Percentiles rank a stretch among this genome's conserved stretches.
These are phyloP conservation scores for Tauraco hartlaubi DNA, from an alignment of 2,797 vertebrate genomes.

Conservation along the genomic window DNA sequence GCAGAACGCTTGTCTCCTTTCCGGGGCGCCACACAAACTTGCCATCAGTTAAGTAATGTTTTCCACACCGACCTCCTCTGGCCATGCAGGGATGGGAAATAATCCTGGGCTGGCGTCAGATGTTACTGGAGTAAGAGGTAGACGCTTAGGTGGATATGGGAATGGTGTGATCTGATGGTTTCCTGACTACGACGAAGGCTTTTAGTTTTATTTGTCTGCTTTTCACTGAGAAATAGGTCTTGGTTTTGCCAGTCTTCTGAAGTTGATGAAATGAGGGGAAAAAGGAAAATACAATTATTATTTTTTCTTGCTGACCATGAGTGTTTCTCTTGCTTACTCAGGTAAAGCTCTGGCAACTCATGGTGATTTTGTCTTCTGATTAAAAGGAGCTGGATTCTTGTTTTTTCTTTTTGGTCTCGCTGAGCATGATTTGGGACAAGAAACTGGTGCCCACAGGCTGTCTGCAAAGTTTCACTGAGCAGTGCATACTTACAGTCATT, in stretches of 20 bases:
- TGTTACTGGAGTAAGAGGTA: not conserved
- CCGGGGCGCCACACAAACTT: not conserved
- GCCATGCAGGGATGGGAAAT: not conserved
- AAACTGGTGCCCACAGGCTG: constrained; percentile 18
- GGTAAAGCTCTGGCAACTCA: constrained; percentile 43
- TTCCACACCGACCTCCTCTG: not conserved
- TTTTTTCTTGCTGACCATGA: constrained; percentile 56
- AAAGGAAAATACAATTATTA: not conserved
- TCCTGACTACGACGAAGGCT: not conserved
- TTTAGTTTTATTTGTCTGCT: constrained; percentile 39
- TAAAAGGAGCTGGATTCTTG: constrained; percentile 33
- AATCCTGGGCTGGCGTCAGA: not conserved
- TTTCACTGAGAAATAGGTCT: constrained; percentile 35
- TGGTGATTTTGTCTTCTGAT: constrained; percentile 37
- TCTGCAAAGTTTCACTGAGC: constrained; percentile 43
- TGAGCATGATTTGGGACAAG: constrained; percentile 33
- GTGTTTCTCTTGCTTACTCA: constrained; percentile 53
- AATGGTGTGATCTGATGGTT: not conserved
- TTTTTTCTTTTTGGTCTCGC: constrained; percentile 26
- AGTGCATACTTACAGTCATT: not conserved
- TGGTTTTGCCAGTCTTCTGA: constrained; percentile 23
- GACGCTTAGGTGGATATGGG: not conserved
- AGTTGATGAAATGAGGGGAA: constrained; percentile 42
- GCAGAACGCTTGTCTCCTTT: not conserved
- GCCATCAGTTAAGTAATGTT: not conserved